Base-by-base conservation (phyloP, 2,888 invertebrate genomes). In the Phorcus lineatus region DNA sequence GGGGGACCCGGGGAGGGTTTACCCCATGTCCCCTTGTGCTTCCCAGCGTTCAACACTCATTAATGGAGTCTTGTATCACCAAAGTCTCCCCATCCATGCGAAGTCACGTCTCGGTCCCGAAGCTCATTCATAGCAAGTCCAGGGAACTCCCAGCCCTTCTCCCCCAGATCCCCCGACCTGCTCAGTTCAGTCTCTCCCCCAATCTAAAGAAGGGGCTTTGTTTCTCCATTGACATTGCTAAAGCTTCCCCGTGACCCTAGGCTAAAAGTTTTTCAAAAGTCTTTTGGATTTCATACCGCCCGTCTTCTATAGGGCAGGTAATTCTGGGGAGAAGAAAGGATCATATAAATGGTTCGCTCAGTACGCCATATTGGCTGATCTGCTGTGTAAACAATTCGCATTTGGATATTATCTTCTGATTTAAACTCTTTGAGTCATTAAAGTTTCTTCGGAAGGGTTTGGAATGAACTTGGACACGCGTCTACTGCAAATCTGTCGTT, bases 51-150 rank as follows among this genome's bases (percentile, higher is more conserved):
- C 67, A 40, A 24, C 54, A 31, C 54, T 76, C 74, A 79, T 81
- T 81, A 81, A 79, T 79, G 74, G 81, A 79, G 74, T 81, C 70
- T 57, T 79, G 81, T 77, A 54, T 53, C 74, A 28, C 40, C 53
- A 66, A 81, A 78, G 75, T 74, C 81, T 36, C 74, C 28, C 17
- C 52, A 55, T 57, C 74, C 55, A 80, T 82, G 82, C 82, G 24
- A 40, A 78, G 80, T 77, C 82, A 82, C 82, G 82, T 74, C 57
- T 79, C 22, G 31, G 76, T 28, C 75, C 54, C 36, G 40, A 19
- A 75, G 52, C 54, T 78, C 76, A 78, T 81, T 81, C 78, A 78
- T 55, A 17, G 36, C 17, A n/a, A 40, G 52, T 75, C 36, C 40
- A 40, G 47, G 24, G 62, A 74, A 19, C 53, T 70, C 31, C 13